Conservation (phyloP, 2,888 invertebrate species). For the Eupeodes latifasciatus region DNA sequence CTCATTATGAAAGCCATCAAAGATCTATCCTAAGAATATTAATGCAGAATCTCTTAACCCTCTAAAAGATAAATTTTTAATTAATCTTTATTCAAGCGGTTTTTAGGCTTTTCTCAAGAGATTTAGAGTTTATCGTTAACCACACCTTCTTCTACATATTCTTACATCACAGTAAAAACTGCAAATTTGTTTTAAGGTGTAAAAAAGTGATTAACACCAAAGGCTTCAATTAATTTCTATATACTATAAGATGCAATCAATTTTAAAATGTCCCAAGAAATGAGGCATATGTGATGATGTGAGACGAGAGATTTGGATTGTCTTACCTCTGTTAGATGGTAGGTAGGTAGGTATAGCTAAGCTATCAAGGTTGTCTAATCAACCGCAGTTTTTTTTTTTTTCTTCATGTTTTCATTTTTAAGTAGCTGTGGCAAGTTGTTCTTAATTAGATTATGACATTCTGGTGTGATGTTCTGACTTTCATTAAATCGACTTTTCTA, state of each 20-base stretch:
- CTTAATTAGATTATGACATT: conserved; percentile 69
- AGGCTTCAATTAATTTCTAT: conserved; percentile 49
- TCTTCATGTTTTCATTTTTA: background rate
- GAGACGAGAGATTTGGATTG: background rate
- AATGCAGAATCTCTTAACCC: background rate
- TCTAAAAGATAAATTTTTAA: background rate
- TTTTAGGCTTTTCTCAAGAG: background rate
- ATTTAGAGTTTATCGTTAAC: background rate
- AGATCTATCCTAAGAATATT: background rate
- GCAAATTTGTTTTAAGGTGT: conserved; percentile 32
- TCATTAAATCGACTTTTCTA: conserved; percentile 26
- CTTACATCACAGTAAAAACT: conserved; percentile 13
- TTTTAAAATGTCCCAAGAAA: conserved; percentile 49
- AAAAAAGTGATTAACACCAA: conserved; percentile 56
- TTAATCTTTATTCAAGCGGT: background rate
- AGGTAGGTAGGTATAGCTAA: background rate
- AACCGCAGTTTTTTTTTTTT: conserved; percentile 52
- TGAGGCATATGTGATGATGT: background rate
- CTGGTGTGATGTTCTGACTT: conserved; percentile 25
- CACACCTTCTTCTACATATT: background rate
- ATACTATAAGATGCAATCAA: conserved; percentile 40
- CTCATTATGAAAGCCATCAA: background rate
- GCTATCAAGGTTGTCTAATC: conserved; percentile 46
- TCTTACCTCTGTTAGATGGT: background rate
- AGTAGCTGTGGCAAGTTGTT: conserved; percentile 52